Base-by-base conservation (phyloP, 2,113 vertebrate species). In the Dicrurus megarhynchus region DNA sequence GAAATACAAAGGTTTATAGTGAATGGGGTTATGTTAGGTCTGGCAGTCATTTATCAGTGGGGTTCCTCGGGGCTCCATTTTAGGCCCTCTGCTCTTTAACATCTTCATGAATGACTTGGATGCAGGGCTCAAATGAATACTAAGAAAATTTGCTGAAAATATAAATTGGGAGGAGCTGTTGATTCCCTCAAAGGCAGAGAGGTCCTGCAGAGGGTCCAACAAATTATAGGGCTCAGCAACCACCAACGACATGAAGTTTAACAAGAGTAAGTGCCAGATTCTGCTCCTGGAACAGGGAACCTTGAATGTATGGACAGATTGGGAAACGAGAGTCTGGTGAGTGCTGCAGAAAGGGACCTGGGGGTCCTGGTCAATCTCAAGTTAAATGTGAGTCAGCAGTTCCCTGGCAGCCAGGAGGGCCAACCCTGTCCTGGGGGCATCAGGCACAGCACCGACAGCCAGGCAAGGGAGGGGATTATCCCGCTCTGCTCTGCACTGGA, bases 291-390 rank as follows among this genome's bases (percentile, higher is more conserved):
- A 27, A 27, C 35, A 14, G 20, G 24, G 11, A 42, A 32, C 26
- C 3, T 7, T 35, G 9, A 26, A 22, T 35, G 6, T 30, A 26
- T 21, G 11, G 22, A 50, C 17, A 37, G 21, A 22, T 1, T 57
- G 22, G 26, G 15, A 56, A 73, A 42, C 2, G 1, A 88, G 42
- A 49, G 15, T 16, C 8, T 80, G 22, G 3, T 22, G 22, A 57
- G 4, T 50, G 16, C 44, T 42, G 9, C 22, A 15, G 21, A 73
- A 56, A 37, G 17, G 4, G 4, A 2, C 14, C 17, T 32, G 35
- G 6, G 3, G 2, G 0, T 64, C 30, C 21, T 42, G 35, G 26
- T 22, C 1, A 0, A 1, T 10, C 13, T 2, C 20, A 41, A 35
- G 20, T 4, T 55, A 13, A 55, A 13, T 0, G 0, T 7, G 16